Evolutionary conservation across 2,113 vertebrate genomes (phyloP).

Genomic region (Spea bombifrons): DNA sequence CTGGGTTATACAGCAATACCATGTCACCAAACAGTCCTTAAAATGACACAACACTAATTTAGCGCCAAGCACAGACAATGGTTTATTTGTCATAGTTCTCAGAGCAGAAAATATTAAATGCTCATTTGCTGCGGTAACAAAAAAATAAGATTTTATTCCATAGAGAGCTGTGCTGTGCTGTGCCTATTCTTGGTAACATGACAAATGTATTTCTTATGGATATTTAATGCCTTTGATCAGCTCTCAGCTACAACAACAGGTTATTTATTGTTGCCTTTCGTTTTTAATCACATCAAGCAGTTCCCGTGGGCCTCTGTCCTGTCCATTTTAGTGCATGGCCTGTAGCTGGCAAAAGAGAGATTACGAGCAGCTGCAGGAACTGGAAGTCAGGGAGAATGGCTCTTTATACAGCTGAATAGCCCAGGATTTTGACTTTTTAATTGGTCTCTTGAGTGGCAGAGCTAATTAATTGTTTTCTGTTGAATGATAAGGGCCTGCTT

Average conservation of each 20-base stretch:
- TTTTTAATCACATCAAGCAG: slow-evolving; percentile 23
- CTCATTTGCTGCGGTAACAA: too few relatives aligned
- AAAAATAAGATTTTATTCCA: too few relatives aligned
- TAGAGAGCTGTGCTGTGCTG: too few relatives aligned
- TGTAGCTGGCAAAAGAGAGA: slow-evolving; percentile 22
- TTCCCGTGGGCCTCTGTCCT: slow-evolving; percentile 28
- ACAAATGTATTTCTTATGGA: neutral
- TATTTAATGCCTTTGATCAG: slow-evolving; percentile 10
- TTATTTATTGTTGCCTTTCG: slow-evolving; percentile 17
- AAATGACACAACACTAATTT: too few relatives aligned
- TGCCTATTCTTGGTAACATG: neutral
- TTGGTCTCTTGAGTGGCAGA: slow-evolving; percentile 27
- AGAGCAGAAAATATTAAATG: too few relatives aligned
- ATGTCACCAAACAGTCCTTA: too few relatives aligned
- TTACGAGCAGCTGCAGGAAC: slow-evolving; percentile 40
- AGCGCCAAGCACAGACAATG: too few relatives aligned
- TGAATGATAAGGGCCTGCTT: slow-evolving; percentile 28
- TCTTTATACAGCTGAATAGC: slow-evolving; percentile 33
- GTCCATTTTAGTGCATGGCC: slow-evolving; percentile 1
- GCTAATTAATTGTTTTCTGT: slow-evolving; percentile 32
- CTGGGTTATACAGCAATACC: too few relatives aligned
- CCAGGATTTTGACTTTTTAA: slow-evolving; percentile 31
- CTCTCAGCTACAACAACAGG: neutral
- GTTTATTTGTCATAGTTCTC: too few relatives aligned
- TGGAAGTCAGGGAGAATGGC: slow-evolving; percentile 16